Conservation (phyloP, 2,888 invertebrate genomes). For the Cheilosia scutellata region DNA sequence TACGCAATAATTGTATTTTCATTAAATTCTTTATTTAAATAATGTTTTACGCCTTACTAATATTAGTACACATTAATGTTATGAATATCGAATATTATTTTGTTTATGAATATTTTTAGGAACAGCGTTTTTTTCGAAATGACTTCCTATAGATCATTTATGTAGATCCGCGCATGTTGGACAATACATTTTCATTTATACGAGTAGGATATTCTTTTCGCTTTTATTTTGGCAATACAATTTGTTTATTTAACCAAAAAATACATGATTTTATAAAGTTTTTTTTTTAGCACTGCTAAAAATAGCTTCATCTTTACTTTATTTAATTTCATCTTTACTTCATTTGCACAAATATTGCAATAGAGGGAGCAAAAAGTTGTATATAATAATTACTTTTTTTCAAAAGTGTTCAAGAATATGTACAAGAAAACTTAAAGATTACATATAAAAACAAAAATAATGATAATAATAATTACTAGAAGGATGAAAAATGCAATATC, state of each 20-base stretch:
- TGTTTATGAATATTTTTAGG: slow-evolving; percentile 24
- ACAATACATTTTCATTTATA: slow-evolving; percentile 1
- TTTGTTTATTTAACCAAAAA: slow-evolving; percentile 21
- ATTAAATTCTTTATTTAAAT: slow-evolving; percentile 69
- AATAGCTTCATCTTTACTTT: slow-evolving; percentile 14
- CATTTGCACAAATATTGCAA: neutral
- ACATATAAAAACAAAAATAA: slow-evolving; percentile 37
- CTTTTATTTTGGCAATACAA: slow-evolving; percentile 21
- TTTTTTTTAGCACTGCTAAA: slow-evolving; percentile 63
- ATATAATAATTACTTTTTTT: slow-evolving; percentile 44
- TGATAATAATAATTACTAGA: slow-evolving; percentile 26
- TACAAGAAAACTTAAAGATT: slow-evolving; percentile 62
- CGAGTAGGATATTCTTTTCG: neutral
- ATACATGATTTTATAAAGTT: neutral
- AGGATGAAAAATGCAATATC: slow-evolving; percentile 70
- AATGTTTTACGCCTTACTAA: slow-evolving; percentile 64
- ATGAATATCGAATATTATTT: slow-evolving; percentile 50
- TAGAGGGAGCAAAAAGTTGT: slow-evolving; percentile 21
- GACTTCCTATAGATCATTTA: slow-evolving; percentile 12
- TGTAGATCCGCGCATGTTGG: neutral
- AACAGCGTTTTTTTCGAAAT: slow-evolving; percentile 29
- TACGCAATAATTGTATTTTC: slow-evolving; percentile 23
- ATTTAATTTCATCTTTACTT: slow-evolving; percentile 1
- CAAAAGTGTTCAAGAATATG: slow-evolving; percentile 55
- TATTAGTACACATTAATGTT: slow-evolving; percentile 58